Evolutionary conservation across 2,797 vertebrate species (phyloP).

Genomic region (Triplophysa bombifrons): DNA sequence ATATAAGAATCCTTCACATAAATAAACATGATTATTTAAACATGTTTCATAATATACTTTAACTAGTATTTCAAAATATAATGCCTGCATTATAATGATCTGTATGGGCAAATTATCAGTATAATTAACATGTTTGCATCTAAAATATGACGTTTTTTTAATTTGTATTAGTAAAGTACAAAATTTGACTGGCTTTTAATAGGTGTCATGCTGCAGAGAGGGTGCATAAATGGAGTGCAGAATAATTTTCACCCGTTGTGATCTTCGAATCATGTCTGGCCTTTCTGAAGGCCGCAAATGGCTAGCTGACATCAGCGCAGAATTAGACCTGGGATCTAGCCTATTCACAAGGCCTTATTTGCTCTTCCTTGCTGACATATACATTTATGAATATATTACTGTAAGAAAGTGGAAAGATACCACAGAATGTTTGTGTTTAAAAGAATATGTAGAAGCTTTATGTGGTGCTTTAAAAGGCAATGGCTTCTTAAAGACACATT

Average conservation of each 20-base stretch:
- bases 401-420: background rate
- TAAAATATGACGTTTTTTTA: constrained; percentile 2
- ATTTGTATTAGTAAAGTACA: constrained; percentile 20
- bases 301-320: constrained; percentile 28
- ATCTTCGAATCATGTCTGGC: constrained; percentile 43
- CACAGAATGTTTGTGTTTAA: background rate
- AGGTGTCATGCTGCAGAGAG: constrained; percentile 12
- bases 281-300: constrained; percentile 38
- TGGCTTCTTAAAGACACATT: background rate
- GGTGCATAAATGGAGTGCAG: constrained; percentile 16
- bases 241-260: constrained; percentile 36
- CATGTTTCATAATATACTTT: too few relatives aligned
- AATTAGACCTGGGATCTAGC: constrained; percentile 33
- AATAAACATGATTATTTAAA: too few relatives aligned
- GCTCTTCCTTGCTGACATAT: constrained; percentile 15
- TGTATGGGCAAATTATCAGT: background rate
- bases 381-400: constrained; percentile 20
- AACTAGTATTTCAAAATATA: too few relatives aligned
- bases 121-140: constrained; percentile 2
- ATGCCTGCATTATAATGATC: too few relatives aligned
- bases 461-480: background rate
- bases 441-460: background rate
- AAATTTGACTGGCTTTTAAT: constrained; percentile 34
- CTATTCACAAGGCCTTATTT: constrained; percentile 13
- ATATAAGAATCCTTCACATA: too few relatives aligned